Base-by-base conservation (phyloP, 1,140 invertebrate species). In the Musca domestica region DNA sequence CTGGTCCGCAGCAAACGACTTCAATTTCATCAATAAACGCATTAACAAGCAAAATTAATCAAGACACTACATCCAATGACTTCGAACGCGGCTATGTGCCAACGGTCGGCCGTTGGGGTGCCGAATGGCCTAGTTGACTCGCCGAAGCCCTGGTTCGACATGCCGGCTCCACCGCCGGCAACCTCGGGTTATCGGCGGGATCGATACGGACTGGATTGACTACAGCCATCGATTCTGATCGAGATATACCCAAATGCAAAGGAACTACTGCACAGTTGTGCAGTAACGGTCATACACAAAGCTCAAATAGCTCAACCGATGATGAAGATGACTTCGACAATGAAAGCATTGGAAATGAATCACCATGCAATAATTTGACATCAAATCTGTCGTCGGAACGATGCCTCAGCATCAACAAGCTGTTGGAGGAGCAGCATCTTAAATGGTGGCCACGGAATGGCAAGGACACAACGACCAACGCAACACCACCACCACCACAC, bases 111-210 rank as follows among this genome's bases (percentile, higher is more conserved):
- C 89, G 91, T 71, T 94, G 91, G 92, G 92, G 91, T 82, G 88
- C 87, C 82, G 92, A 95, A 83, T 94, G 92, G 92, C 92, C 92
- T 84, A 94, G 92, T 93, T 94, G 92, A 94, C 92, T 94, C 92
- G 90, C 85, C 85, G 84, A 83, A 84, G 83, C 80, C 75, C 83
- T 85, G 81, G 86, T 83, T 80, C 82, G 84, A 81, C 81, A 67
- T 69, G 67, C 66, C 58, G 61, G 61, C 72, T 64, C 71, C 64
- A 20, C 46, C 61, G 66, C 48, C 56, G 67, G 71, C 63, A n/a
- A 65, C 61, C 30, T 47, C 27, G 69, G 69, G 49, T 67, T 67
- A 69, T 71, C 70, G 52, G 47, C 67, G 66, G 30, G 47, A 68
- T 19, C 71, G 69, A 65, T 74, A 69, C 68, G 64, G 52, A 47